Base-by-base conservation (phyloP, 1,140 invertebrate species). In the Drosophila nigromelanica region DNA sequence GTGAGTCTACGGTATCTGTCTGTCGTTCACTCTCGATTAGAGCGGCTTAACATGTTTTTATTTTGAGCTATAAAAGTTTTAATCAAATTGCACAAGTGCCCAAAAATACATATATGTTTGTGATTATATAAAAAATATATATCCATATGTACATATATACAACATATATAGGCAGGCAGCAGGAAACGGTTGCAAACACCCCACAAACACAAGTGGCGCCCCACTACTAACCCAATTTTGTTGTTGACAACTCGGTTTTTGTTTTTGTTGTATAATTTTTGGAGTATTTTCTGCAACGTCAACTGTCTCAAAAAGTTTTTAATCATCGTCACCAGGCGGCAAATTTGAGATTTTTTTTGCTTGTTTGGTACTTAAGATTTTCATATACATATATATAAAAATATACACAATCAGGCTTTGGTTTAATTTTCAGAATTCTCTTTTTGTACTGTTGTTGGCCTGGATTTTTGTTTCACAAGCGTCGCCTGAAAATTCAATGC, bases 231-330 rank as follows among this genome's bases (percentile, higher is more conserved):
- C 82, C 82, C 78, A 82, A 87, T 87, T 86, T 87, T 64, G 37
- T 52, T 77, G 73, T 68, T 69, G 66, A 59, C 50, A 66, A 51
- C 50, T 63, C 27, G 51, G 55, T 55, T 62, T 58, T 60, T 8
- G 21, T 21, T 7, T 62, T 45, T 21, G 50, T 35, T 58, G n/a
- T 43, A 1, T 66, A 18, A 35, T 39, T 79, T 78, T 47, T 56
- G 15, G 37, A 63, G n/a, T 66, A 55, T 81, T 80, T 80, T 69
- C 56, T 70, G 82, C 76, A 73, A 51, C 83, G 78, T 86, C 82
- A 89, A 82, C 82, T 82, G 82, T 73, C 82, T 82, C 76, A 18
- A 78, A 85, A 86, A 87, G 64, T 86, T 86, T 86, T 86, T 86
- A 87, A 86, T 86, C 82, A 86, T 82, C 82, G 82, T 86, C 61